These are phyloP conservation scores for Florisuga fusca DNA, from an alignment of 2,797 vertebrate genomes.

Conservation along the genomic window DNA sequence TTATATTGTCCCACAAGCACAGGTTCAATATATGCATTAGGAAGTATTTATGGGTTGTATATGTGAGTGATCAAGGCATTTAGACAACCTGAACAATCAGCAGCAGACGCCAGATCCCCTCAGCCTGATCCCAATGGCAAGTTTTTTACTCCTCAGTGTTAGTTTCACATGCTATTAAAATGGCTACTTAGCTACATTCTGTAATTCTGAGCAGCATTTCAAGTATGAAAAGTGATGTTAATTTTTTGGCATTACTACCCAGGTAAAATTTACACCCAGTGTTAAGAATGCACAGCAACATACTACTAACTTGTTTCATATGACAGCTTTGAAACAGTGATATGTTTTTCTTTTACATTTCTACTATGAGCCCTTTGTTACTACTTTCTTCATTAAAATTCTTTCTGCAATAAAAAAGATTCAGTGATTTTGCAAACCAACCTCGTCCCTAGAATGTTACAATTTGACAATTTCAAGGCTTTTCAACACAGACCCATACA, in stretches of 20 bases:
- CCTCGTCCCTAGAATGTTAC: background rate
- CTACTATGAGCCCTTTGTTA: background rate
- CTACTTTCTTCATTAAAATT: background rate
- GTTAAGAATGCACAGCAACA: background rate
- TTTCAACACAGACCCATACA: slow-evolving; percentile 18
- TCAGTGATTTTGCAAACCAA: slow-evolving; percentile 2
- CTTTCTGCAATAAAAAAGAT: background rate
- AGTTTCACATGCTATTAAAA: slow-evolving; percentile 33
- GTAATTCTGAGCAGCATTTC: background rate
- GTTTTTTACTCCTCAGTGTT: background rate
- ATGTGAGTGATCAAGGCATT: background rate
- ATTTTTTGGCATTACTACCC: background rate
- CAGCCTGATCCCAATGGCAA: background rate
- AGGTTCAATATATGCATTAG: background rate
- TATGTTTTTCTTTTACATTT: background rate
- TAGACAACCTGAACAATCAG: background rate
- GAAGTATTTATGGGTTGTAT: background rate
- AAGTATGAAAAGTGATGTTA: background rate
- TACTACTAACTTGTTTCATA: background rate
- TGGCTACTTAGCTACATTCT: background rate
- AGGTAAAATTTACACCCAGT: background rate
- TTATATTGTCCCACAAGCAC: background rate
- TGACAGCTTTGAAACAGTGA: background rate
- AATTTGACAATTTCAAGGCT: slow-evolving; percentile 33
- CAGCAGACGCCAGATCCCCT: background rate